phyloP scores from a whole-genome alignment of 2,113 vertebrate species.

The Pycnonotus jocosus region DNA sequence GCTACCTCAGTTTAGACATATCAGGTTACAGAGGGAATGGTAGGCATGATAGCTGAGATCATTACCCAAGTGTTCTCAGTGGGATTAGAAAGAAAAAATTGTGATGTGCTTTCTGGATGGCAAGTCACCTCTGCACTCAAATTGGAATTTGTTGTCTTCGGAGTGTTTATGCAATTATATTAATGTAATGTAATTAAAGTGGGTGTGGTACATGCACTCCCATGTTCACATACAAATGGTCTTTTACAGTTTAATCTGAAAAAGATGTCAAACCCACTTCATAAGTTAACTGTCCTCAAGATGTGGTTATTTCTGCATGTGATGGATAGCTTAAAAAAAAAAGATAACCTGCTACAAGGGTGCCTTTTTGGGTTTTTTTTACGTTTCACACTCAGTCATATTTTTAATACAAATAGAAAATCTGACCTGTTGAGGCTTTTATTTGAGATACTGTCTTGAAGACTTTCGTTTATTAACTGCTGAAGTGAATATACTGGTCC shows the following conservation, averaged over 20 bases:
- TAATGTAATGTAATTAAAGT: neutral
- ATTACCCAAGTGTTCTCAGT: neutral
- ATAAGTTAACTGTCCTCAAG: neutral
- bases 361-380: neutral
- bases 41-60: neutral
- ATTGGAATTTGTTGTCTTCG: neutral
- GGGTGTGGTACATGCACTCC: neutral
- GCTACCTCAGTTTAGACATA: neutral
- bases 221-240: neutral
- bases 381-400: neutral
- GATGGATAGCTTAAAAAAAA: neutral
- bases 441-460: neutral
- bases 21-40: neutral
- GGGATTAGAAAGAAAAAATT: neutral
- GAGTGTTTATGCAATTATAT: neutral
- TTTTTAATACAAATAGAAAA: neutral
- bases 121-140: neutral
- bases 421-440: neutral
- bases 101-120: neutral
- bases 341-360: neutral
- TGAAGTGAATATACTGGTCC: neutral
- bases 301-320: neutral
- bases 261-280: neutral
- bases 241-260: neutral
- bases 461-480: neutral